Conservation (phyloP, 2,797 vertebrate genomes). For the Myotis daubentonii region DNA sequence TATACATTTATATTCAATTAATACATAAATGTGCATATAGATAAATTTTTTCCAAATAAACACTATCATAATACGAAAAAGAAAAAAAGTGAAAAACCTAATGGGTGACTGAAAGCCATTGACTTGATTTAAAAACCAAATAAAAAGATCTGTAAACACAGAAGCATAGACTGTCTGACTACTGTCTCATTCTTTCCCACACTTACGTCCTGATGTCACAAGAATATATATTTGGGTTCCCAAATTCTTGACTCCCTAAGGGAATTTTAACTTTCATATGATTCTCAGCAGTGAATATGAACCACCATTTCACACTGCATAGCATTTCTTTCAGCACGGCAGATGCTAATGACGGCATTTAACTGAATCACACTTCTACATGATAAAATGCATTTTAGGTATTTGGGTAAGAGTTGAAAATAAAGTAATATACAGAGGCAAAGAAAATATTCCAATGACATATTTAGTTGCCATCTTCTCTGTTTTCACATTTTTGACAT, state of each 20-base stretch:
- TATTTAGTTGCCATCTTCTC: background rate
- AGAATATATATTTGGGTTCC: slow-evolving; percentile 25
- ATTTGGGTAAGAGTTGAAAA: background rate
- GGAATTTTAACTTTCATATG: slow-evolving; percentile 42
- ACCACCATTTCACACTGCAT: background rate
- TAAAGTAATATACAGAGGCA: background rate
- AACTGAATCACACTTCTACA: background rate
- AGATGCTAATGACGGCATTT: background rate
- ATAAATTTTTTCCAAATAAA: background rate
- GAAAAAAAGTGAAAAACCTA: background rate
- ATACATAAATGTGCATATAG: background rate
- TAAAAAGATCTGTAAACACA: background rate
- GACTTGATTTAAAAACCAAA: slow-evolving; percentile 16
- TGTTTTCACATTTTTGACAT: background rate
- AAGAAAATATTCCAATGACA: background rate
- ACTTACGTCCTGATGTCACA: background rate
- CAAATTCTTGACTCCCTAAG: slow-evolving; percentile 33
- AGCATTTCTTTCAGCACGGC: slow-evolving; percentile 11
- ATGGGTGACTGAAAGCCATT: background rate
- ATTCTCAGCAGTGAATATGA: slow-evolving; percentile 37
- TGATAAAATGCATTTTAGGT: background rate
- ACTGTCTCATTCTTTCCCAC: slow-evolving; percentile 29
- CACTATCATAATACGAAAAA: background rate
- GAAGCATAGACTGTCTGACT: background rate
- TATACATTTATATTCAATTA: background rate